phyloP scores from a whole-genome alignment of 2,888 invertebrate species.

The Strigamia transsilvanica region DNA sequence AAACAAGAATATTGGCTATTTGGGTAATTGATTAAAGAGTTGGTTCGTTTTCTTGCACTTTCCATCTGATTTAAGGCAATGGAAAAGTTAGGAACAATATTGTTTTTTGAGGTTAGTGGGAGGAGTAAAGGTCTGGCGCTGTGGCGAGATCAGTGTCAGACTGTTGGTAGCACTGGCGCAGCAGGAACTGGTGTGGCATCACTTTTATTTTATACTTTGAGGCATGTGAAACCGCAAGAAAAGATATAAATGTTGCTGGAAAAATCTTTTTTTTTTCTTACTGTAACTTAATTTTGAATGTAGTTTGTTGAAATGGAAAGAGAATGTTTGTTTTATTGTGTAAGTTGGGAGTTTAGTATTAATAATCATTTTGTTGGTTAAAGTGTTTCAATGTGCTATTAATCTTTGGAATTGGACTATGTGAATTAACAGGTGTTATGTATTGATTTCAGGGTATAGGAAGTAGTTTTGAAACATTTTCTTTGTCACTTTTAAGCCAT shows the following conservation, averaged over 20 bases:
- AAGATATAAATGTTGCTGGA: background rate
- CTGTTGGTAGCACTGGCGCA: constrained; percentile 7
- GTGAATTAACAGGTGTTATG: background rate
- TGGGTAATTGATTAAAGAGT: constrained; percentile 14
- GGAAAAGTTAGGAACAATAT: constrained; percentile 20
- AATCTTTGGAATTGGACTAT: background rate
- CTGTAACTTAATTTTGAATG: no score
- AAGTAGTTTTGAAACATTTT: background rate
- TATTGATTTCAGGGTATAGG: background rate
- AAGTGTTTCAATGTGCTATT: no score
- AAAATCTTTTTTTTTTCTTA: background rate
- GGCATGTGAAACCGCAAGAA: constrained; percentile 12
- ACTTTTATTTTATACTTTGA: background rate
- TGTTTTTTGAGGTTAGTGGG: background rate
- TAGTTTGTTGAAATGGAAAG: no score
- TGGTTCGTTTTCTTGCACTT: constrained; percentile 5
- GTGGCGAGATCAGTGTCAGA: constrained; percentile 17
- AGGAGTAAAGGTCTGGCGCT: constrained; percentile 2
- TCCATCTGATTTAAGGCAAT: constrained; percentile 21
- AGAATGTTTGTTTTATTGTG: no score
- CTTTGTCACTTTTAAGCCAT: background rate
- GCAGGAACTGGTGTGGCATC: constrained; percentile 17
- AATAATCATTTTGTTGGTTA: no score
- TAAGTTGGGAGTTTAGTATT: no score
- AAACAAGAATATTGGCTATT: background rate